These are phyloP conservation scores for Cardiocondyla obscurior DNA, from an alignment of 1,140 invertebrate species.

Conservation along the genomic window DNA sequence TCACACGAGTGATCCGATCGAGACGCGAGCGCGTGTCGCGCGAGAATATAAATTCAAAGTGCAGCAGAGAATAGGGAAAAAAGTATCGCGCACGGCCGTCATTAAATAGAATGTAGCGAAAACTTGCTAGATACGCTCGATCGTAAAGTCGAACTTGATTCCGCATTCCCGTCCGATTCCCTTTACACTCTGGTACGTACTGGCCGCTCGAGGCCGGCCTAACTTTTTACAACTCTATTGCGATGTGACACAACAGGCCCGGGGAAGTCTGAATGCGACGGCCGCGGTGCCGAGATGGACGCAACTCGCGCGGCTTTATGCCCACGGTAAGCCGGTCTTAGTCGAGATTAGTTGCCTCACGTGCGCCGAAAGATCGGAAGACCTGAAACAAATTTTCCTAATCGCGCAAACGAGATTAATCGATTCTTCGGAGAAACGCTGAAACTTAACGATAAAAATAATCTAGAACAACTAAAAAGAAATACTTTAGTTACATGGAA, in stretches of 20 bases:
- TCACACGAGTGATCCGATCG: constrained; percentile 2
- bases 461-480: too few relatives aligned
- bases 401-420: constrained; percentile 17
- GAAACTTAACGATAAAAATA: too few relatives aligned
- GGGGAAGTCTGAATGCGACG: constrained; percentile 54
- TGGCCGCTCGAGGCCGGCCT: not conserved
- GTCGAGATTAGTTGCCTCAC: constrained; percentile 61
- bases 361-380: constrained; percentile 32
- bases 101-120: constrained; percentile 7
- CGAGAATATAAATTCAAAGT: constrained; percentile 42
- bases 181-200: not conserved
- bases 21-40: not conserved
- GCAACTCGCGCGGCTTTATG: constrained; percentile 25
- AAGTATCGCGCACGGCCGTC: not conserved
- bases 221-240: constrained; percentile 57
- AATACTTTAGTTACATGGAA: not conserved
- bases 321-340: constrained; percentile 57
- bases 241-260: constrained; percentile 56
- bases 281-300: constrained; percentile 18
- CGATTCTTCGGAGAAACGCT: not conserved
- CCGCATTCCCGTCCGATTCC: constrained; percentile 39
- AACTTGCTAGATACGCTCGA: constrained; percentile 58
- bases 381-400: too few relatives aligned
- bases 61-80: constrained; percentile 21
- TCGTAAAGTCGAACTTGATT: constrained; percentile 66